Base-by-base conservation (phyloP, 2,113 vertebrate species). In the Megaceryle torquata region DNA sequence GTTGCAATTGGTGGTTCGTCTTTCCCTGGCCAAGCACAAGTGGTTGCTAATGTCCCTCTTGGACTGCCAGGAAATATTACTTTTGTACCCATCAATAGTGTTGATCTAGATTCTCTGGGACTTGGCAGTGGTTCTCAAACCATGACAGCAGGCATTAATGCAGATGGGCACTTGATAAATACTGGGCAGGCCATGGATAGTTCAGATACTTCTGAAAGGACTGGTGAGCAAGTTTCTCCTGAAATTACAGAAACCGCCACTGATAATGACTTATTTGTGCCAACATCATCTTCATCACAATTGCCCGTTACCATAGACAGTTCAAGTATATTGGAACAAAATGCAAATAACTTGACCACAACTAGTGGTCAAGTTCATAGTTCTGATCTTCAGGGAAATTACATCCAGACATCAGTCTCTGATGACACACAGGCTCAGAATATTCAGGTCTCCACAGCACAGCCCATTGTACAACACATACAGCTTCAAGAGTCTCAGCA, bases 11-110 rank as follows among this genome's bases (percentile, higher is more conserved):
- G 99, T 98, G 98, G 98, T 97, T 99, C 99, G 41, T 98, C 99
- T 80, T 99, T 99, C 97, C 99, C 98, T 98, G 99, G 98, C 97
- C 99, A 99, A 98, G 98, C 99, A 91, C 99, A 99, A 97, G 99
- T 99, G 97, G 99, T 99, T 98, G 98, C 99, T 96, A 99, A 99
- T 65, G 99, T 99, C 98, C 99, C 99, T 98, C 97, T 99, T 97
- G 99, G 99, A 95, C 97, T 99, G 98, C 99, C 99, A 21, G 99
- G 99, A 97, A 99, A 99, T 98, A 99, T 99, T 96, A 99, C 99
- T 89, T 99, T 99, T 98, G 99, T 99, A 98, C 99, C 99, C 96
- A 99, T 99, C 96, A 99, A 99, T 97, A 99, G 99, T 89, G 98
- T 99, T 95, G 99, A 99, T 98, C 98, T 99, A 98, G 99, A 99